phyloP scores from a whole-genome alignment of 1,140 invertebrate genomes.

The Metaphire vulgaris region DNA sequence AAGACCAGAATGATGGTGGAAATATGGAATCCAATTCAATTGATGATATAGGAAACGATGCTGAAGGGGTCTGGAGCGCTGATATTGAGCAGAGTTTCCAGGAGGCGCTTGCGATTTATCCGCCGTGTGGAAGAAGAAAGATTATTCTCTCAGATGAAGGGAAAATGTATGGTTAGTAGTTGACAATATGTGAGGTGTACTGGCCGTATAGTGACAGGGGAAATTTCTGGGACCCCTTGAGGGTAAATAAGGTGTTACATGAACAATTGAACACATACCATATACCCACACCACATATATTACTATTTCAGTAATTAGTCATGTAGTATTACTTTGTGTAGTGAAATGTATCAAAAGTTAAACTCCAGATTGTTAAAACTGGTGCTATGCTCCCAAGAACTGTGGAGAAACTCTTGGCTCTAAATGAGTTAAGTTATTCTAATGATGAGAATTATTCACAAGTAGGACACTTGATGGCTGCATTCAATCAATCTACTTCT shows the following conservation, averaged over 20 bases:
- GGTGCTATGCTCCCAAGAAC: too few species aligned
- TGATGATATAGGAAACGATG: constrained; percentile 58
- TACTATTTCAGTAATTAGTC: background rate
- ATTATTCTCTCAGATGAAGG: constrained; percentile 99
- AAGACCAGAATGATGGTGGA: background rate
- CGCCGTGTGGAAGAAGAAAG: constrained; percentile 95
- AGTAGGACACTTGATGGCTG: too few species aligned
- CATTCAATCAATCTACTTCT: too few species aligned
- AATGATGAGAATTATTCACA: too few species aligned
- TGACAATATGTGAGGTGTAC: background rate
- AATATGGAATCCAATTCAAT: background rate
- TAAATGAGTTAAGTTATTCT: too few species aligned
- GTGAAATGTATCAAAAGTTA: too few species aligned
- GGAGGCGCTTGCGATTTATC: constrained; percentile 98
- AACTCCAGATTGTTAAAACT: too few species aligned
- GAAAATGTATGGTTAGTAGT: constrained; percentile 98
- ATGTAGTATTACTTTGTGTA: background rate
- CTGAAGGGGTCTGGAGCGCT: constrained; percentile 98
- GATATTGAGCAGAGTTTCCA: constrained; percentile 99
- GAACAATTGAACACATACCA: too few species aligned
- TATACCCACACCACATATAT: background rate
- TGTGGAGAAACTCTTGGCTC: too few species aligned
- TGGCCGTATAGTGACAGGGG: too few species aligned
- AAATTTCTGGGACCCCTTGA: too few species aligned
- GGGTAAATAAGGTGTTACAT: too few species aligned